Evolutionary conservation across 2,888 invertebrate species (phyloP).

Genomic region (Psylliodes chrysocephalus): DNA sequence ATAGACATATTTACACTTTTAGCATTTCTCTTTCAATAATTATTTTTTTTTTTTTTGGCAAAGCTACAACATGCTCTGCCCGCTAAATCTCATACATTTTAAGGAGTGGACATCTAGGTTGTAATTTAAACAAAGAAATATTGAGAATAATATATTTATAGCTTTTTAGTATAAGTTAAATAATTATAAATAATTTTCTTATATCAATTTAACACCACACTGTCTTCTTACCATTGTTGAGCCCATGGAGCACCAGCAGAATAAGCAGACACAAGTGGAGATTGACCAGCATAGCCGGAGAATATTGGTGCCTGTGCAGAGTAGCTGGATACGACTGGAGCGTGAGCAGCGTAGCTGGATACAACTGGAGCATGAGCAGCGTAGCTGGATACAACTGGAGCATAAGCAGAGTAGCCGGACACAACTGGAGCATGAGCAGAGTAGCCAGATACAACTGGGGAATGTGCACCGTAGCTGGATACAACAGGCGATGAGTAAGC

Average conservation of each 20-base stretch:
- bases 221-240: too few relatives aligned
- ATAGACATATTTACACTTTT: too few relatives aligned
- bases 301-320: neutral
- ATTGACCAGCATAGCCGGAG: neutral
- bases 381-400: neutral
- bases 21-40: too few relatives aligned
- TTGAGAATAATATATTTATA: too few relatives aligned
- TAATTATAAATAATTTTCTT: too few relatives aligned
- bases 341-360: neutral
- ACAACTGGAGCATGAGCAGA: neutral
- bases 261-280: neutral
- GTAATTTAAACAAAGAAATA: too few relatives aligned
- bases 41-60: too few relatives aligned
- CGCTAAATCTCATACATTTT: too few relatives aligned
- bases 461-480: neutral
- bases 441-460: neutral
- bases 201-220: too few relatives aligned
- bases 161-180: too few relatives aligned
- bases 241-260: neutral
- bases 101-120: too few relatives aligned
- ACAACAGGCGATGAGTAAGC: slow-evolving; percentile 21
- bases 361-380: slow-evolving; percentile 4
- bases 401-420: neutral
- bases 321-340: neutral
- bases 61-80: too few relatives aligned